Conservation (phyloP, 2,113 vertebrate species). For the Copsychus sechellarum region DNA sequence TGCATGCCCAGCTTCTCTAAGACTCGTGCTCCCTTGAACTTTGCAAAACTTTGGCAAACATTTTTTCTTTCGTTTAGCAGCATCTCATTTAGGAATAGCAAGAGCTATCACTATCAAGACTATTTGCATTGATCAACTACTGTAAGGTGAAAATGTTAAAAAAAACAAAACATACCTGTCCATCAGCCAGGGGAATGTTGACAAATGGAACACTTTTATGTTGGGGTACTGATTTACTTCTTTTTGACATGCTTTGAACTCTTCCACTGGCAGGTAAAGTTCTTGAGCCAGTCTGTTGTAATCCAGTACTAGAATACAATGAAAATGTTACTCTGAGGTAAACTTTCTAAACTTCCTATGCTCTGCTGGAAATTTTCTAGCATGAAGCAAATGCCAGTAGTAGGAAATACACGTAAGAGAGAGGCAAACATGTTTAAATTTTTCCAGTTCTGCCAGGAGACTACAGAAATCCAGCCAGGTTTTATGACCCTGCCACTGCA, state of each 20-base stretch:
- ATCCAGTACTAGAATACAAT: not conserved
- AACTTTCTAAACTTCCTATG: not conserved
- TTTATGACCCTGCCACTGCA: not conserved
- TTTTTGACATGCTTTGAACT: not conserved
- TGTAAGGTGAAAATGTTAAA: not conserved
- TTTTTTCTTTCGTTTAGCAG: not conserved
- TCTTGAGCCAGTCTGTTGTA: not conserved
- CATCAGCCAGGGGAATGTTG: slow-evolving; percentile 73
- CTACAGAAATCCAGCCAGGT: not conserved
- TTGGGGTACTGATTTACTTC: slow-evolving; percentile 50
- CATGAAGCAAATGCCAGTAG: not conserved
- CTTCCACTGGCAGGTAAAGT: not conserved
- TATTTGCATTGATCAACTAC: not conserved
- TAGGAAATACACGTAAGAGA: not conserved
- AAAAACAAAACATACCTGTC: slow-evolving; percentile 45
- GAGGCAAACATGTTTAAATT: not conserved
- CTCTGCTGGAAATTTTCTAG: not conserved
- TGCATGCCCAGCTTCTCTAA: not conserved
- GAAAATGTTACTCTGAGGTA: not conserved
- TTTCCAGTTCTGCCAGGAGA: not conserved
- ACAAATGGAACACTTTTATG: slow-evolving; percentile 57
- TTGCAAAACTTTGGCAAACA: not conserved
- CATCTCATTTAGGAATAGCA: not conserved
- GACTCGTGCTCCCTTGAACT: not conserved
- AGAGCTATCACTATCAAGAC: not conserved